Evolutionary conservation across 2,888 invertebrate species (phyloP).

Genomic region (Nomada ruficornis): DNA sequence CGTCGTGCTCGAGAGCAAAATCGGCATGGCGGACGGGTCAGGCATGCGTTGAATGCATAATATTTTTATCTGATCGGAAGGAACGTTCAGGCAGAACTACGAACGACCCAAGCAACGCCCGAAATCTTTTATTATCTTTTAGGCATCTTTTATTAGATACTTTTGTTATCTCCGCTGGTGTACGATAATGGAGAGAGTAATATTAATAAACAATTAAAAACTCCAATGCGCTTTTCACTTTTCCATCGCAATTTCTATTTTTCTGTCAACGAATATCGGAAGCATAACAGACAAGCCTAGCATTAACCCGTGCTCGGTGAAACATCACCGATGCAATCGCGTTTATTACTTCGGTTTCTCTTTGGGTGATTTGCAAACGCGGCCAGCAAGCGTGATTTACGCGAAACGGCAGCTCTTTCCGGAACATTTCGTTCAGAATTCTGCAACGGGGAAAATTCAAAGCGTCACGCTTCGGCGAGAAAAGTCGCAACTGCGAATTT

Average conservation of each 20-base stretch:
- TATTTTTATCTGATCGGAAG: conserved; percentile 74
- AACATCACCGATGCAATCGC: neutral
- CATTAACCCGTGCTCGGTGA: neutral
- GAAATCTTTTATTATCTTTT: no score
- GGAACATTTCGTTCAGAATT: neutral
- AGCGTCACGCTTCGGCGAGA: conserved; percentile 28
- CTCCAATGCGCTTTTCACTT: neutral
- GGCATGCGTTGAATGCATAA: conserved; percentile 73
- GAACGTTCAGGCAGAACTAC: conserved; percentile 46
- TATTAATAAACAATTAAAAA: neutral
- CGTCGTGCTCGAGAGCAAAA: conserved; percentile 48
- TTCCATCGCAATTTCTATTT: neutral
- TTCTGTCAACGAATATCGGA: neutral
- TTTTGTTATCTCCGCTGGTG: neutral
- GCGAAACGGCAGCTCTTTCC: conserved; percentile 20
- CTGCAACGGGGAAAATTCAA: conserved; percentile 19
- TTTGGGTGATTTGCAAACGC: conserved; percentile 26
- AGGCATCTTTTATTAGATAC: neutral
- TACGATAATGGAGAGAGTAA: neutral
- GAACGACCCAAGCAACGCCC: conserved; percentile 48
- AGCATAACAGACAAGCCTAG: neutral
- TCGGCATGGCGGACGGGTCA: conserved; percentile 52
- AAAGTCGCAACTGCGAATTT: conserved; percentile 20
- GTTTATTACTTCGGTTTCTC: conserved; percentile 23
- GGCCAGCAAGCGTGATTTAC: neutral